These are phyloP conservation scores for Thaleichthys pacificus DNA, from an alignment of 2,797 vertebrate species.

Conservation along the genomic window DNA sequence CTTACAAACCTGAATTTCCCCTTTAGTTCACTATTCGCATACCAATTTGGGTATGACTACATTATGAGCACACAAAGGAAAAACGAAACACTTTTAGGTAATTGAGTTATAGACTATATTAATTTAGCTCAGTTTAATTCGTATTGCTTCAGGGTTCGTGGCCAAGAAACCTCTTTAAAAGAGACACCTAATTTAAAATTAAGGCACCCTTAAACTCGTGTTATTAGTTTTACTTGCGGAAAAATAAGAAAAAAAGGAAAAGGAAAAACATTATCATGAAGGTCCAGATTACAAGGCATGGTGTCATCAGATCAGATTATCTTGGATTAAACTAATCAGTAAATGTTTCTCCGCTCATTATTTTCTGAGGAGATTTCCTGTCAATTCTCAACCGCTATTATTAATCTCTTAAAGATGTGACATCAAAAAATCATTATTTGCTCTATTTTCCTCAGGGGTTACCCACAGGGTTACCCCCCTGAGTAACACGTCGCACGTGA, in stretches of 20 bases:
- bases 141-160: too few relatives aligned
- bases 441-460: slow-evolving; percentile 68
- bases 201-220: too few relatives aligned
- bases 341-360: slow-evolving; percentile 82
- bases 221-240: background rate
- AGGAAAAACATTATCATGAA: slow-evolving; percentile 46
- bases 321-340: slow-evolving; percentile 84
- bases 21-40: too few relatives aligned
- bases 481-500: slow-evolving; percentile 27
- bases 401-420: slow-evolving; percentile 79
- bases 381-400: slow-evolving; percentile 68
- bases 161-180: too few relatives aligned
- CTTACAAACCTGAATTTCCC: too few relatives aligned
- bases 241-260: slow-evolving; percentile 6
- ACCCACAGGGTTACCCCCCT: slow-evolving; percentile 45
- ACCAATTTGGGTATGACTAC: too few relatives aligned
- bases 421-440: slow-evolving; percentile 73
- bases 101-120: too few relatives aligned
- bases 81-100: too few relatives aligned
- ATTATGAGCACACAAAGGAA: too few relatives aligned
- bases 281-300: slow-evolving; percentile 55
- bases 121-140: too few relatives aligned
- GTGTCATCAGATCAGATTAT: slow-evolving; percentile 81
- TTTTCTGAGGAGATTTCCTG: slow-evolving; percentile 78
- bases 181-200: too few relatives aligned